Evolutionary conservation across 2,113 vertebrate genomes (phyloP).

Genomic region (Hepsetus odoe): DNA sequence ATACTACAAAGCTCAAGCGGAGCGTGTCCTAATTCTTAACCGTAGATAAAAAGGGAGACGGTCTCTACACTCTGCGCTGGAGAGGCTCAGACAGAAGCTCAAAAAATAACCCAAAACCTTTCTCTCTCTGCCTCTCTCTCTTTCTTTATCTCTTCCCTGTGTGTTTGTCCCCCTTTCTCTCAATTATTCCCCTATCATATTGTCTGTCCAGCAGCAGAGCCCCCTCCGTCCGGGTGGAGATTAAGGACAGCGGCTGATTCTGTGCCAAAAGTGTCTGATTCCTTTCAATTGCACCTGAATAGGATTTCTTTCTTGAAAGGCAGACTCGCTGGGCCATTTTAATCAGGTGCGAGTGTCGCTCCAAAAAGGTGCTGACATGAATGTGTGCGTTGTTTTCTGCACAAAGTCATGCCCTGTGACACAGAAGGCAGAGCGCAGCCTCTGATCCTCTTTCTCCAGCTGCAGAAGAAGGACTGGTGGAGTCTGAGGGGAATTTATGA

Average conservation of each 20-base stretch:
- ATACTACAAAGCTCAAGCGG: not conserved
- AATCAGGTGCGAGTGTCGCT: constrained; percentile 19
- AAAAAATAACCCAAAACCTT: not conserved
- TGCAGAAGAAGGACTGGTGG: not conserved
- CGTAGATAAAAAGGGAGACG: not conserved
- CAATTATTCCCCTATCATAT: not conserved
- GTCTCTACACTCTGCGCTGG: not conserved
- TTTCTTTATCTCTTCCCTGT: not conserved
- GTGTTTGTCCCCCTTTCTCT: not conserved
- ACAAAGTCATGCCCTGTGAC: not conserved
- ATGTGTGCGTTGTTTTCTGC: not conserved
- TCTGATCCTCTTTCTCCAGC: constrained; percentile 8
- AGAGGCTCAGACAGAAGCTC: constrained; percentile 9
- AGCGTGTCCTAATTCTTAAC: not conserved
- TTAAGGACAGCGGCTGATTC: not conserved
- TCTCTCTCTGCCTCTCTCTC: not conserved
- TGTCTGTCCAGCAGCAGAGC: constrained; percentile 10
- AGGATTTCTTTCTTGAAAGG: not conserved
- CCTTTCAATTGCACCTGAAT: not conserved
- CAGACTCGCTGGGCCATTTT: not conserved
- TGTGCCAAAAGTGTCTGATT: not conserved
- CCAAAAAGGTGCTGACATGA: not conserved
- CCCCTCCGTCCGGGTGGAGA: not conserved
- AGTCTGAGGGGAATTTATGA: not conserved
- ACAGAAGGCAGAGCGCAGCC: not conserved